Conservation (phyloP, 1,140 invertebrate genomes). For the Bombus impatiens region DNA sequence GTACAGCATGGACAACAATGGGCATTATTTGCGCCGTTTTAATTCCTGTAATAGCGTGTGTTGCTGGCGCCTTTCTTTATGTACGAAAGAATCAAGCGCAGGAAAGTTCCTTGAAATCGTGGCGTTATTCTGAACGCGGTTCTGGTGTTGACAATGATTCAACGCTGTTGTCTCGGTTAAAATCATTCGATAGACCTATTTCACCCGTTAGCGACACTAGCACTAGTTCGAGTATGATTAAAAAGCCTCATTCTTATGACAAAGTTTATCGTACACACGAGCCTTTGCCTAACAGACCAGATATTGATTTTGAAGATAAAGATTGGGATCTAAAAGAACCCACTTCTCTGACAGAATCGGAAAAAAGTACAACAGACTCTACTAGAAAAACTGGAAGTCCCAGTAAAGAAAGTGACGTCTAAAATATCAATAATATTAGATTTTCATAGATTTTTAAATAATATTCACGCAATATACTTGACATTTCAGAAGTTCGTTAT, state of each 20-base stretch:
- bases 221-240: constrained; percentile 81
- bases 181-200: constrained; percentile 68
- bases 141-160: constrained; percentile 69
- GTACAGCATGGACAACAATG: constrained; percentile 79
- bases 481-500: background rate
- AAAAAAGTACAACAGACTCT: constrained; percentile 63
- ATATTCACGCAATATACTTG: background rate
- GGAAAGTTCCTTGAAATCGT: constrained; percentile 71
- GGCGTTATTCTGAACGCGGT: constrained; percentile 72
- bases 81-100: constrained; percentile 62
- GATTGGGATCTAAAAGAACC: constrained; percentile 89
- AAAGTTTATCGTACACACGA: constrained; percentile 91
- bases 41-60: constrained; percentile 68
- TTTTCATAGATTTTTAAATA: background rate
- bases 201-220: constrained; percentile 71
- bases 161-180: constrained; percentile 61
- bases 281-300: constrained; percentile 88
- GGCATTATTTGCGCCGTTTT: constrained; percentile 75
- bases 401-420: constrained; percentile 78
- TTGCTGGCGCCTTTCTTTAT: constrained; percentile 65
- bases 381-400: constrained; percentile 73
- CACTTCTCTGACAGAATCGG: constrained; percentile 83
- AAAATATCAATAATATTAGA: constrained; percentile 15
- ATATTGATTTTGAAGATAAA: constrained; percentile 90
- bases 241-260: constrained; percentile 88